Evolutionary conservation across 2,888 invertebrate species (phyloP), one percentile per base, ranked within the genome.

Genomic region (Drosophila melanosoma): DNA sequence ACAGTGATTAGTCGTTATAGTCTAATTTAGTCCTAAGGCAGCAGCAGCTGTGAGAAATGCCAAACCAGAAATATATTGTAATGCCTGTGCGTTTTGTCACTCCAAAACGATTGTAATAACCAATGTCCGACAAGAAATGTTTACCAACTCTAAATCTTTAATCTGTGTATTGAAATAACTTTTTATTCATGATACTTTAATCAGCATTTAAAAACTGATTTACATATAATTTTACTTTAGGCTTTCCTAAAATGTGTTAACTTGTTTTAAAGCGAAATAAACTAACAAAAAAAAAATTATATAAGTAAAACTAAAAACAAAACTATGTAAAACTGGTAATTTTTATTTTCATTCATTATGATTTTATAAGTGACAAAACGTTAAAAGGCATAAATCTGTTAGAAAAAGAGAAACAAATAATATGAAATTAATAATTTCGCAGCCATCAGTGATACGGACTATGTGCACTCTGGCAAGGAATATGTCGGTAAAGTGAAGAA

Each of bases 381-480:
- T 58, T 70, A 32, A 66, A 57, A 36, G 69, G 74, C 71, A 72
- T 68, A 53, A 36, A 59, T 8, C 35, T 23, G 45, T 45, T 45
- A 17, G 3, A 8, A 23, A 40, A 12, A 45, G 15, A 20, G 3
- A 12, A 42, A 23, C 15, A 12, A 45, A 23, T 15, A 23, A 15
- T 15, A 20, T 4, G 45, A 45, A 45, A 45, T 45, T 67, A 20
- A 26, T 59, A 40, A 36, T 38, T 53, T 84, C 82, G 49, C 76
- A 92, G 92, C 92, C n/a, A 92, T 92, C 57, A 92, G 90, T 68
- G 92, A 92, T 78, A 87, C 92, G 0, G 92, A 92, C 60, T 92
- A 92, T 66, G 70, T 81, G 15, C 80, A 82, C 66, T 23, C 75
- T 15, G 48, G 54, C 45, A 77, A 87, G 49, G 86, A 83, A 42